phyloP scores from a whole-genome alignment of 1,140 invertebrate genomes.

The Plectrocnemia conspersa region DNA sequence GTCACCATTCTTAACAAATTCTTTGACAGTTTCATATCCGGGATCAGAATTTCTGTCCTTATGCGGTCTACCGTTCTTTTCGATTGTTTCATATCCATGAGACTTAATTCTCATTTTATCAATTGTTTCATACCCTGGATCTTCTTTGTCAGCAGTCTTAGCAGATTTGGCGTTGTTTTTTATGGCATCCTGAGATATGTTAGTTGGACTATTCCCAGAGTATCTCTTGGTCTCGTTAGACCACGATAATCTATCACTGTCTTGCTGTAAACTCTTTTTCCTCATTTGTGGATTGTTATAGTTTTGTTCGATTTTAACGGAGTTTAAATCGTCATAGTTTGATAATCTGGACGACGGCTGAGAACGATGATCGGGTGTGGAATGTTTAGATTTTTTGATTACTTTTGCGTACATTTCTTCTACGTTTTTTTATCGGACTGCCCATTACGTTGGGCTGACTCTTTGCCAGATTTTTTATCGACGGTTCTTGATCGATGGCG shows the following conservation, averaged over 20 bases:
- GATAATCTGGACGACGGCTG: constrained; percentile 30
- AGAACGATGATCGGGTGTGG: constrained; percentile 18
- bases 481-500: constrained; percentile 61
- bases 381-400: constrained; percentile 58
- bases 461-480: constrained; percentile 12
- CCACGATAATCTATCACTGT: constrained; percentile 25
- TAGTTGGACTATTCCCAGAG: constrained; percentile 24
- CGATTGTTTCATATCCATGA: constrained; percentile 51
- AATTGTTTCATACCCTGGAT: constrained; percentile 51
- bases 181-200: constrained; percentile 9
- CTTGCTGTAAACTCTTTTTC: constrained; percentile 36
- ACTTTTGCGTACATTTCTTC: constrained; percentile 89
- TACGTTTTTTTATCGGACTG: constrained; percentile 59
- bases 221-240: constrained; percentile 29
- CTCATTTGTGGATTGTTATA: constrained; percentile 41
- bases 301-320: constrained; percentile 34
- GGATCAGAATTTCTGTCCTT: constrained; percentile 51
- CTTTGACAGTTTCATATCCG: constrained; percentile 60
- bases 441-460: constrained; percentile 57
- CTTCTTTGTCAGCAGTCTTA: constrained; percentile 37
- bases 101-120: constrained; percentile 44
- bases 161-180: constrained; percentile 16
- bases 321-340: constrained; percentile 34
- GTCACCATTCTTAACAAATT: constrained; percentile 39
- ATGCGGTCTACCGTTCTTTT: constrained; percentile 38